phyloP scores from a whole-genome alignment of 2,797 vertebrate species.

The Garrulus glandarius region DNA sequence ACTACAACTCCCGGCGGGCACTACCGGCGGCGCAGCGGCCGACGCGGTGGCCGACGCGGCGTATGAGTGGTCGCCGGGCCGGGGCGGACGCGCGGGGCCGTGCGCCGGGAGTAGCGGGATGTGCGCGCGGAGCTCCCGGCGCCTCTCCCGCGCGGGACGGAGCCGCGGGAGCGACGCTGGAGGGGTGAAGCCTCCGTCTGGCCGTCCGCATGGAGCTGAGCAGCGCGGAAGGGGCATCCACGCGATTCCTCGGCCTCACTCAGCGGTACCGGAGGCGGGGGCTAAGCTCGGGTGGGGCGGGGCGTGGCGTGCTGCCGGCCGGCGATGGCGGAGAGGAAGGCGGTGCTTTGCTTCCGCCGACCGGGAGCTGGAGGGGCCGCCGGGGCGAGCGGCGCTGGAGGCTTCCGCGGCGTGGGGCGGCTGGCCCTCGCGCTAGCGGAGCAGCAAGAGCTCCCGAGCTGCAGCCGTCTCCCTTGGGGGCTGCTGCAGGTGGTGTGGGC shows the following conservation, averaged over 20 bases:
- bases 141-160: background rate
- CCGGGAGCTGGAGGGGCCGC: background rate
- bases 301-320: background rate
- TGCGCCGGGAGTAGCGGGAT: background rate
- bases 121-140: background rate
- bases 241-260: background rate
- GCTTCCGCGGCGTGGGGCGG: background rate
- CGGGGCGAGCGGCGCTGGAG: too few species aligned
- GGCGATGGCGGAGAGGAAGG: background rate
- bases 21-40: background rate
- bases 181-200: background rate
- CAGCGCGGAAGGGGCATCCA: background rate
- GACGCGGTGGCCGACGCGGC: background rate
- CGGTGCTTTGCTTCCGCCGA: background rate
- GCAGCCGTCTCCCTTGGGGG: accelerated
- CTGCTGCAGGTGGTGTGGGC: background rate
- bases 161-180: background rate
- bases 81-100: background rate
- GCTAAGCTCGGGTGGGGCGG: background rate
- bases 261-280: constrained; percentile 20
- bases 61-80: background rate
- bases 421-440: background rate
- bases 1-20: constrained; percentile 38
- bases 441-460: background rate
- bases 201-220: constrained; percentile 12